Base-by-base conservation (phyloP, 1,140 invertebrate genomes). In the Heliconius melpomene region DNA sequence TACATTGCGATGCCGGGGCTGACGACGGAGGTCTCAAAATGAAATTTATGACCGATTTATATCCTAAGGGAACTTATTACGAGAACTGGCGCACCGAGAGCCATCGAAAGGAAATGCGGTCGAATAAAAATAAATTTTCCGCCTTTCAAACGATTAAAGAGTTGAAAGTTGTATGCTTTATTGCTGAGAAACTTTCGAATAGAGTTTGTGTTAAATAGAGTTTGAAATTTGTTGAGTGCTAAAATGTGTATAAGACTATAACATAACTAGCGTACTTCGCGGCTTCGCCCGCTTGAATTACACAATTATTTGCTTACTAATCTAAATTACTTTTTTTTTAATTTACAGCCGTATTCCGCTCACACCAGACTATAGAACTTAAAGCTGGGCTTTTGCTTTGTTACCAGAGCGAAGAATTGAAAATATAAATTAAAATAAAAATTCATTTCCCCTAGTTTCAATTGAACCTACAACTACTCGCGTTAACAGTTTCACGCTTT, bases 11-110 rank as follows among this genome's bases (percentile, higher is more conserved):
- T 83, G 85, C 80, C 79, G 79, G 78, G 79, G 83, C 81, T 78
- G 83, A 78, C 79, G 72, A 82, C 50, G 76, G 82, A 60, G 77
- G 79, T 80, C 78, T 88, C 82, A 85, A 84, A 88, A 87, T 84
- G 81, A 83, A 88, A 89, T 88, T 89, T 88, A 90, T 87, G 78
- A 80, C 72, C 86, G 85, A 86, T 86, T 89, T 87, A 86, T 89
- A 86, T 84, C 88, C 84, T 83, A 82, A 79, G 84, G 87, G 87
- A 86, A 84, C 84, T 82, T 86, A 87, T 89, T 89, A 89, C 74
- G 74, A 66, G 66, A 72, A 66, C 75, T 77, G 57, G 72, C 29
- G 32, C 66, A 77, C 66, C 52, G n/a, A 50, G 54, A 66, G 57
- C 54, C 23, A 76, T 76, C 57, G 23, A 76, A 70, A 70, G 54